Base-by-base conservation (phyloP, 2,888 invertebrate genomes). In the Hemistola chrysoprasaria region DNA sequence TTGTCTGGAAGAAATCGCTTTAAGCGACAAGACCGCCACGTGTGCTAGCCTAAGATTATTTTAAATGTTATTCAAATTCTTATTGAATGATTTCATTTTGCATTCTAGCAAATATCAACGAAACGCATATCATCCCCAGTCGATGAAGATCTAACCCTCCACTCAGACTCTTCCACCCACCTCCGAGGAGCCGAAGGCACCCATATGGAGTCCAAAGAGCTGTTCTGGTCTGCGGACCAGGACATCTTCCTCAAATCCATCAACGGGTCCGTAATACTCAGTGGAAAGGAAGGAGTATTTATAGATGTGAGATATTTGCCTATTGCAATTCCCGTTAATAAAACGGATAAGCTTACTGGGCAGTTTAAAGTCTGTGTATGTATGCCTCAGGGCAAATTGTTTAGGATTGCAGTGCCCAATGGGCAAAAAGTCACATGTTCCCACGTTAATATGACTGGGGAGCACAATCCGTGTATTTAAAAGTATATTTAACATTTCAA, bases 311-410 rank as follows among this genome's bases (percentile, higher is more conserved):
- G 93, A 26, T 92, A 92, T 49, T 82, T 96, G 8, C 95, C 95
- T 0, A 90, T 94, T 29, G 94, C 92, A 16, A 51, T 88, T 66
- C 47, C 78, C 47, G 16, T 87, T 56, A 65, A 87, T 65, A 62
- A 75, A 22, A 73, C 71, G 0, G 80, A 73, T 1, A 69, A 62
- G 6, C 49, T 45, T 4, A 71, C 72, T 0, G 86, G 92, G 0
- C 96, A 97, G 69, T 97, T 93, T 61, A 97, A 97, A 72, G 91
- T 97, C 0, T 97, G 97, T 59, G 93, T 97, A 0, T 97, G 97
- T 65, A 96, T 96, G 95, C 97, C 97, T 0, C 93, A 94, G 50
- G 97, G 97, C 0, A 94, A 94, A 58, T 71, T 97, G 33, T 97
- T 96, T 65, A 90, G 93, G 46, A 92, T 97, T 2, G 93, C 94